Base-by-base conservation (phyloP, 1,140 invertebrate genomes). In the Heliothis virescens region DNA sequence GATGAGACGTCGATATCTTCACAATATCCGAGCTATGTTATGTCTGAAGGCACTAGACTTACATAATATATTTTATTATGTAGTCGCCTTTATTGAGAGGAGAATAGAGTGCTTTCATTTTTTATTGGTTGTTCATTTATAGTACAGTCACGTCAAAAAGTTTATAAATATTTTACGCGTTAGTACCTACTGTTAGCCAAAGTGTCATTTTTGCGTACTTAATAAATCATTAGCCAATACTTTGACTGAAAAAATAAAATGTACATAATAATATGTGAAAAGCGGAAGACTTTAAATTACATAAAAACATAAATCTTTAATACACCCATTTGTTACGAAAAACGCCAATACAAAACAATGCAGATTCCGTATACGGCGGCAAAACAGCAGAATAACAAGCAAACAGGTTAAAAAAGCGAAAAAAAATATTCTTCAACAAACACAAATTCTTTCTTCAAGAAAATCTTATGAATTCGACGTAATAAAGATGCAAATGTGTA, bases 401-500 rank as follows among this genome's bases (percentile, higher is more conserved):
- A 59, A 59, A 21, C 57, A 26, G 18, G 57, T 59, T 59, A 59
- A 59, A 69, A 52, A 52, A 26, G 16, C 18, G 34, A 48, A 50
- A 52, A 69, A 15, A 69, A 52, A 69, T 21, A 16, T n/a, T n/a
- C 26, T 72, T 16, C 15, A 53, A 34, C 50, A 55, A 72, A 26
- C 50, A 26, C 47, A 55, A 48, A 55, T 72, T 72, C 52, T 21
- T 10, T 55, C 52, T 72, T 55, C 16, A 55, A 55, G 52, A 55
- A 72, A 72, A 55, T 72, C 69, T 72, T 55, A 69, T 69, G 65
- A 69, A 50, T 69, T 69, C 48, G 48, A 21, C 65, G 48, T 69
- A 72, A 72, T 72, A 72, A 72, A 72, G 21, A 72, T 72, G 69
- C 69, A 72, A 72, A 72, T 72, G 69, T 50, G 52, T 34, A 55